Evolutionary conservation across 1,140 invertebrate species (phyloP).

Genomic region (Goniozus legneri): DNA sequence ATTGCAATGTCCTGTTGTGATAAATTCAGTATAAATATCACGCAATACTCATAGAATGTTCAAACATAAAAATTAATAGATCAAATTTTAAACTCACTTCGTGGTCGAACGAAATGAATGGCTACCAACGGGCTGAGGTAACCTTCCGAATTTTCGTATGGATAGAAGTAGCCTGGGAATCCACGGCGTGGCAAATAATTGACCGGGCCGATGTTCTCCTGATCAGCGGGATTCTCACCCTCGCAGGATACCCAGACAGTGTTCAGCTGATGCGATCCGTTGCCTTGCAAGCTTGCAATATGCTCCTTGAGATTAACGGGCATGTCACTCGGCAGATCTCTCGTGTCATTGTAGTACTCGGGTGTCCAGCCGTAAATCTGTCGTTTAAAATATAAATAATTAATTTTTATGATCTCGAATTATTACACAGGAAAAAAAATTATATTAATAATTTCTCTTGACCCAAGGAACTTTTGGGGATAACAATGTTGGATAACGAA

Average conservation of each 20-base stretch:
- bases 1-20: background rate
- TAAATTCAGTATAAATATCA: background rate
- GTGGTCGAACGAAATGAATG: constrained; percentile 75
- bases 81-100: constrained; percentile 58
- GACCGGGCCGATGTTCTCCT: constrained; percentile 81
- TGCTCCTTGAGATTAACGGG: constrained; percentile 61
- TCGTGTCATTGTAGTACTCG: constrained; percentile 65
- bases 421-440: too few species aligned
- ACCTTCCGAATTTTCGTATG: constrained; percentile 75
- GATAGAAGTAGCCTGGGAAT: constrained; percentile 81
- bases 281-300: constrained; percentile 54
- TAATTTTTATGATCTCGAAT: background rate
- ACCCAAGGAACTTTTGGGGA: too few species aligned
- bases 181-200: constrained; percentile 64
- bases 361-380: constrained; percentile 76
- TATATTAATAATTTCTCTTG: too few species aligned
- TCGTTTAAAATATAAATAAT: constrained; percentile 8
- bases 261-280: constrained; percentile 58
- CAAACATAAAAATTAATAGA: too few species aligned
- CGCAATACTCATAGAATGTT: too few species aligned
- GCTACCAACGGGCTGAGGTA: constrained; percentile 87
- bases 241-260: constrained; percentile 86
- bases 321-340: constrained; percentile 63
- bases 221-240: constrained; percentile 85
- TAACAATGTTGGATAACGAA: too few species aligned